Evolutionary conservation across 1,140 invertebrate species (phyloP), one percentile per base, ranked within the genome.

Genomic region (Cydia fagiglandana): DNA sequence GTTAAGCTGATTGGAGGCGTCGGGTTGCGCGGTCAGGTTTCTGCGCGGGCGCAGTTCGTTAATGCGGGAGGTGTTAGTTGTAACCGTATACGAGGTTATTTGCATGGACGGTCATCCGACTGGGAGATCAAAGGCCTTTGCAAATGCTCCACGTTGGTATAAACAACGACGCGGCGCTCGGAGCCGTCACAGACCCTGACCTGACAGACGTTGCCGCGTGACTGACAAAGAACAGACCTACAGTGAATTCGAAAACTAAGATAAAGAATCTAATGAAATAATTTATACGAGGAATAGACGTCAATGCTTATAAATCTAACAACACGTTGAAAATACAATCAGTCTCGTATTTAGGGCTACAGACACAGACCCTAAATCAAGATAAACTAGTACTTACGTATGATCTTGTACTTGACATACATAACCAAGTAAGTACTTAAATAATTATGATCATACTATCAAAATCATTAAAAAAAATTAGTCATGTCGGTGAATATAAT

Each of bases 1-100:
- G 79, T 75, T 79, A 76, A 80, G 78, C 80, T 77, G 77, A 79
- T 76, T 76, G 74, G 56, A 61, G 56, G 66, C 30, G 66, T 70
- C 66, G 38, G 66, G 34, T 70, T 70, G 66, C 66, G 66, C 34
- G 30, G 66, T 70, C 66, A 38, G 66, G 66, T 70, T 68, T 68
- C 64, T 70, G 66, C 66, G 66, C 66, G 30, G 30, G 66, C 66
- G 66, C 66, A 66, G 30, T 66, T 70, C 34, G 66, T 70, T 70
- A 70, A 61, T 61, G 20, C 56, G 56, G 56, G 30, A 70, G 64
- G 66, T 70, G 66, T 70, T 70, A 70, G 66, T 38, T 38, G 66
- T 38, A 70, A 70, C 66, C 9, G 0, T 45, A 70, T 70, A 70
- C 34, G 66, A 70, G 30, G 30, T 70, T 70, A 70, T 70, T 70